Percentiles rank a stretch among this genome's conserved stretches.
Conservation (phyloP, 2,113 vertebrate species). For the Indicator maculatus region DNA sequence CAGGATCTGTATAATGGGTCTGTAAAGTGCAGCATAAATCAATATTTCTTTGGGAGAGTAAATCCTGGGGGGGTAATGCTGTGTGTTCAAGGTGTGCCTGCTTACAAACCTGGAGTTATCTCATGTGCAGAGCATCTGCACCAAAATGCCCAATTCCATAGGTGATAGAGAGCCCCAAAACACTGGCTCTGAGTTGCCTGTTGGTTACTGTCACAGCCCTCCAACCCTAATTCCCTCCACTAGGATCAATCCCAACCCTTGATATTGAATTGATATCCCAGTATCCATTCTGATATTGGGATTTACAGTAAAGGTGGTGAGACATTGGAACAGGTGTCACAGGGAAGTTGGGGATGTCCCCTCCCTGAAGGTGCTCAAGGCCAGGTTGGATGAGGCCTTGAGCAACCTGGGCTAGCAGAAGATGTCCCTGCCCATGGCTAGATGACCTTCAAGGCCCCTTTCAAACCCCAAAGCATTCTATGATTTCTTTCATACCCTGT, state of each 20-base stretch:
- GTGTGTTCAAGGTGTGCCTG: accelerated
- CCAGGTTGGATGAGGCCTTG: no score
- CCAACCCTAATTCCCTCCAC: no score
- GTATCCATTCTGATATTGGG: accelerated
- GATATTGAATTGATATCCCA: no score
- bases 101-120: no score
- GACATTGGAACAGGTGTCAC: no score
- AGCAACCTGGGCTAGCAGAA: no score
- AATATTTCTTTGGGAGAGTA: neutral
- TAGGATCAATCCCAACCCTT: no score
- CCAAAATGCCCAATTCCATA: accelerated
- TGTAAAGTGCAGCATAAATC: accelerated
- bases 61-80: neutral
- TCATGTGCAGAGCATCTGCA: neutral
- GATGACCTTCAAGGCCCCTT: no score
- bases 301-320: neutral
- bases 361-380: no score
- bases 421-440: no score
- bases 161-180: neutral
- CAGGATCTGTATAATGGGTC: neutral
- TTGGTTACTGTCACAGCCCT: accelerated
- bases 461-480: no score
- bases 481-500: neutral
- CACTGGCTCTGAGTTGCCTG: accelerated
- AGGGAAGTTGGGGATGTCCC: no score